These are phyloP conservation scores for Chelidonichthys spinosus DNA, from an alignment of 2,797 vertebrate species.

Conservation along the genomic window DNA sequence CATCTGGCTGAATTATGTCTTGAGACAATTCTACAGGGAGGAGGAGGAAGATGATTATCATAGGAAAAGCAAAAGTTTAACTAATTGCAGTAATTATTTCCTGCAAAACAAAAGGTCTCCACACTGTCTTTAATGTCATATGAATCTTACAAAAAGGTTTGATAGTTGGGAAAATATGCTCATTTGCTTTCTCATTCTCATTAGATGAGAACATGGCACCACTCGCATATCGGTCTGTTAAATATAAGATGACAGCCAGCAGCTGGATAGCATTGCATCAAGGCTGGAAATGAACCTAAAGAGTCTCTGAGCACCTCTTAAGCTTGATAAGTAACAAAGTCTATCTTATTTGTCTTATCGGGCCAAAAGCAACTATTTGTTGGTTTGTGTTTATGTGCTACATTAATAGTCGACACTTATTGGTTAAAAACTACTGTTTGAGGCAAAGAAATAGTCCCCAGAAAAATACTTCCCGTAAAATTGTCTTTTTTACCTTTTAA, in stretches of 20 bases:
- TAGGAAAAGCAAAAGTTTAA: slow-evolving; percentile 3
- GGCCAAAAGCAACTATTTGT: not conserved
- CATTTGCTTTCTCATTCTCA: not conserved
- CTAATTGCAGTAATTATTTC: not conserved
- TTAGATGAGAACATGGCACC: not conserved
- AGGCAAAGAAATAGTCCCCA: not conserved
- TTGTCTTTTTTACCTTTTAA: not conserved
- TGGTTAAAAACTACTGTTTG: not conserved
- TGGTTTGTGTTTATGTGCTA: not conserved
- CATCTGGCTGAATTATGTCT: not conserved
- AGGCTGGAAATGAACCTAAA: not conserved
- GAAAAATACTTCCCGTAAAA: not conserved
- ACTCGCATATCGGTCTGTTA: not conserved
- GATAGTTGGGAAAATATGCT: not conserved
- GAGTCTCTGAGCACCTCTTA: not conserved
- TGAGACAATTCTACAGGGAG: not conserved
- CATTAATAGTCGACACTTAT: not conserved
- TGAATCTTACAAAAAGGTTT: not conserved
- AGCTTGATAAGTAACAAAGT: not conserved
- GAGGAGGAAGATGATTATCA: not conserved
- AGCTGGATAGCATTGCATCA: not conserved
- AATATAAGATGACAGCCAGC: not conserved
- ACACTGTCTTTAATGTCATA: not conserved
- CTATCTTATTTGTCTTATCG: not conserved
- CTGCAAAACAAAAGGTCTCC: not conserved